Conservation (phyloP, 2,113 vertebrate genomes). For the Tichodroma muraria region DNA sequence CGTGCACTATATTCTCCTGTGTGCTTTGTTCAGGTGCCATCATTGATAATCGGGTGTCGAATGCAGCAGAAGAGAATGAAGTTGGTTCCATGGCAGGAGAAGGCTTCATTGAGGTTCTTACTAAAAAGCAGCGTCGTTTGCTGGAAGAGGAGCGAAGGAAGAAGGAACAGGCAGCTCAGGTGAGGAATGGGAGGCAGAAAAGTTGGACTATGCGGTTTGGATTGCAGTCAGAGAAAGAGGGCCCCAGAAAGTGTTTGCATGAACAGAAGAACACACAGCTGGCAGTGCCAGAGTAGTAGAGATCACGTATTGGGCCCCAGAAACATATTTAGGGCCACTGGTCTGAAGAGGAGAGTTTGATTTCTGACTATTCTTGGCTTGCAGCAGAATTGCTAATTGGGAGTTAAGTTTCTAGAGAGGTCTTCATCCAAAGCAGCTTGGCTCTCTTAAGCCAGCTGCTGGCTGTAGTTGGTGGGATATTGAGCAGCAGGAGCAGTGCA, state of each 20-base stretch:
- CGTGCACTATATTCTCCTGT: neutral
- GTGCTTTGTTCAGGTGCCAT: constrained; percentile 57
- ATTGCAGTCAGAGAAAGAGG: neutral
- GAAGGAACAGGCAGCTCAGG: constrained; percentile 87
- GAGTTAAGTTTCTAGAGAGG: neutral
- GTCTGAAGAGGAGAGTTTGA: neutral
- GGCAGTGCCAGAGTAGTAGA: neutral
- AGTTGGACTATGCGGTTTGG: neutral
- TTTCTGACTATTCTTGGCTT: neutral
- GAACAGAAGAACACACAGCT: neutral
- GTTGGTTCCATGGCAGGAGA: constrained; percentile 72
- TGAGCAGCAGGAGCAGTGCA: neutral
- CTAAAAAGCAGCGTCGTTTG: constrained; percentile 92
- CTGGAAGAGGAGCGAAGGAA: constrained; percentile 91
- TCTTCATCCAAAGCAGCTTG: neutral
- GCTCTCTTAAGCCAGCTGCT: neutral
- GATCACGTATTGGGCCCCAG: neutral
- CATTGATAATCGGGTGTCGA: constrained; percentile 59
- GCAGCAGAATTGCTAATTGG: neutral
- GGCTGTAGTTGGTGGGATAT: neutral
- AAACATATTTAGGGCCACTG: accelerated
- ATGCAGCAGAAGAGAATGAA: constrained; percentile 76
- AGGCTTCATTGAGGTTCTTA: constrained; percentile 87
- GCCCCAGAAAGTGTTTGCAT: neutral
- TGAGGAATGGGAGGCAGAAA: constrained; percentile 47